phyloP scores from a whole-genome alignment of 2,888 invertebrate species.

The Galerucella calmariensis region DNA sequence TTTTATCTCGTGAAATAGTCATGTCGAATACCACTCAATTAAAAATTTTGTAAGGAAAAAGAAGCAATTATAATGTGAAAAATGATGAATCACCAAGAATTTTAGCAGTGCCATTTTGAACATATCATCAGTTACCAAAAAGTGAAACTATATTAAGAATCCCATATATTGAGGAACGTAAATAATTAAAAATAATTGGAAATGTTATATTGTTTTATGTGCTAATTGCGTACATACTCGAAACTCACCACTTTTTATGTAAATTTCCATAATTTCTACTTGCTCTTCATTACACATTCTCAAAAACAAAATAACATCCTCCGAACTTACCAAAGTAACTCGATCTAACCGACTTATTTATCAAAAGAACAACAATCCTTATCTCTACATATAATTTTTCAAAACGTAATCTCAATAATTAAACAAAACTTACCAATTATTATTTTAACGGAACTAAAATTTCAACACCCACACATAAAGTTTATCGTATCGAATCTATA shows the following conservation, averaged over 20 bases:
- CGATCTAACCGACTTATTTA: neutral
- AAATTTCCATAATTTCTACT: neutral
- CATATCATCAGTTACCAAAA: too few species aligned
- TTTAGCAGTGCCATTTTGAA: too few species aligned
- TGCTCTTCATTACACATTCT: neutral
- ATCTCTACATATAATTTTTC: neutral
- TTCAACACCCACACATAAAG: neutral
- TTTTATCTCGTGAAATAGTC: too few species aligned
- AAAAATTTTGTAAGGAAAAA: too few species aligned
- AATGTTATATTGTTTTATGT: neutral
- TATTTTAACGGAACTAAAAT: neutral
- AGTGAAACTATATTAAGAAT: too few species aligned
- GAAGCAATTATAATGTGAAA: too few species aligned
- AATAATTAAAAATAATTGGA: neutral
- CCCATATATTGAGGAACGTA: too few species aligned
- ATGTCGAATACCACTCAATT: too few species aligned
- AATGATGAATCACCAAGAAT: too few species aligned
- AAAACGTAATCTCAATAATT: neutral
- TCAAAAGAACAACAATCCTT: constrained; percentile 3
- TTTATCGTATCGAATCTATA: constrained; percentile 7
- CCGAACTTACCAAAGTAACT: neutral
- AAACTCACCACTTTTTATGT: neutral
- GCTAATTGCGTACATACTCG: neutral
- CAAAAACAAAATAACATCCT: neutral
- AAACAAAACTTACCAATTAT: neutral